Conservation (phyloP, 2,113 vertebrate species). For the Ibidorhyncha struthersii region DNA sequence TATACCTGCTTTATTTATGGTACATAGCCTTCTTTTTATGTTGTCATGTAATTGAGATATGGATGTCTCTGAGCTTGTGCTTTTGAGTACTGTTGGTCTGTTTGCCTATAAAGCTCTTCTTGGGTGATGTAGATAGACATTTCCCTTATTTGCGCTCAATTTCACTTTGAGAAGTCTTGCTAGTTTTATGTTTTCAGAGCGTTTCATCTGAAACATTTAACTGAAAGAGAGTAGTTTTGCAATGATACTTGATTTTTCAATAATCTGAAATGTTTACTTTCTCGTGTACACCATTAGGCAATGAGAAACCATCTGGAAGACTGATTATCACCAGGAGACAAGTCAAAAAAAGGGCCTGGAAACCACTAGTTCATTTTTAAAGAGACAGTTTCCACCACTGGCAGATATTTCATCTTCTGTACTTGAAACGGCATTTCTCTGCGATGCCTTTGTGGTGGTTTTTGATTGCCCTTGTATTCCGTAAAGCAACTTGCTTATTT, state of each 20-base stretch:
- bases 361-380: conserved; percentile 53
- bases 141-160: conserved; percentile 38
- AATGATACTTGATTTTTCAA: conserved; percentile 45
- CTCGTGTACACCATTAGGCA: conserved; percentile 40
- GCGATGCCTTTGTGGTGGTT: conserved; percentile 47
- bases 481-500: conserved; percentile 58
- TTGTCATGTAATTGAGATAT: conserved; percentile 53
- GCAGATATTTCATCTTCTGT: conserved; percentile 44
- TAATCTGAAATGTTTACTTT: conserved; percentile 62
- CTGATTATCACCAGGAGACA: conserved; percentile 50
- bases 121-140: neutral
- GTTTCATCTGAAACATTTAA: conserved; percentile 28
- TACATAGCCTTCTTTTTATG: conserved; percentile 24
- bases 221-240: conserved; percentile 25
- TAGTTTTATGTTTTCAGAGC: conserved; percentile 26
- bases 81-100: conserved; percentile 41
- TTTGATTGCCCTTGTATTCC: conserved; percentile 60
- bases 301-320: conserved; percentile 59
- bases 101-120: conserved; percentile 37
- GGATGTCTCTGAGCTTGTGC: conserved; percentile 44
- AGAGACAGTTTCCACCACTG: conserved; percentile 47
- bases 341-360: conserved; percentile 55
- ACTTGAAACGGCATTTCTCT: conserved; percentile 16
- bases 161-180: conserved; percentile 34
- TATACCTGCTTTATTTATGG: conserved; percentile 24